Evolutionary conservation across 2,113 vertebrate genomes (phyloP).

Genomic region (Colossoma macropomum): DNA sequence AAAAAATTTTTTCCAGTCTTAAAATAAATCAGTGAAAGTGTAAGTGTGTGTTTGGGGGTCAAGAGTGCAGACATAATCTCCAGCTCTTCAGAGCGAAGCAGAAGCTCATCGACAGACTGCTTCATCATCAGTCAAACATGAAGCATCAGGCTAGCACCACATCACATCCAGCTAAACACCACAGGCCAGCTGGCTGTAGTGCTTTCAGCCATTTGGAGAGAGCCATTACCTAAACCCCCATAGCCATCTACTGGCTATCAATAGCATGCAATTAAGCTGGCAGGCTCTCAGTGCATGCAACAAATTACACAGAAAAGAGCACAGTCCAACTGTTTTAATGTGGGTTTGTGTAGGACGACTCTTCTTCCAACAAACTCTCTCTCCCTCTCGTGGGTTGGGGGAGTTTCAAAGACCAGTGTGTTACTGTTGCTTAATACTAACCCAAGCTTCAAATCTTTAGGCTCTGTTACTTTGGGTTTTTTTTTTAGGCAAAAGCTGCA

Average conservation of each 20-base stretch:
- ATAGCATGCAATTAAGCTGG: slow-evolving; percentile 53
- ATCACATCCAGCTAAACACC: slow-evolving; percentile 42
- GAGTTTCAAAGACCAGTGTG: too few relatives aligned
- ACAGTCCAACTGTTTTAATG: slow-evolving; percentile 60
- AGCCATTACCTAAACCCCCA: slow-evolving; percentile 38
- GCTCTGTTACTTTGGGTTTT: too few relatives aligned
- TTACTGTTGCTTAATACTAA: too few relatives aligned
- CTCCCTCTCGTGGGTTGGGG: background rate
- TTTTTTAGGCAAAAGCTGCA: too few relatives aligned
- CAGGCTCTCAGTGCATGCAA: slow-evolving; percentile 45
- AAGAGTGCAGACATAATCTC: slow-evolving; percentile 33
- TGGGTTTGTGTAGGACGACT: slow-evolving; percentile 59
- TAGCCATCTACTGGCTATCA: slow-evolving; percentile 53
- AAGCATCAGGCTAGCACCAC: slow-evolving; percentile 37
- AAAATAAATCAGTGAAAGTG: too few relatives aligned
- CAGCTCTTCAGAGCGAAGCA: slow-evolving; percentile 53
- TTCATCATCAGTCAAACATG: slow-evolving; percentile 43
- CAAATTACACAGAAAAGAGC: slow-evolving; percentile 39
- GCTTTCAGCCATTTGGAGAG: slow-evolving; percentile 15
- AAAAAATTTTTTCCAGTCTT: too few relatives aligned
- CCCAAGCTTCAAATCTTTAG: too few relatives aligned
- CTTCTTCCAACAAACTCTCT: slow-evolving; percentile 39
- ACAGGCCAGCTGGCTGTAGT: slow-evolving; percentile 42
- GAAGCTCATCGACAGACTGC: slow-evolving; percentile 8
- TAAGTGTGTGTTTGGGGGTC: background rate